A percentile compares a stretch with the other conserved stretches of the same genome.
Evolutionary conservation across 2,113 vertebrate genomes (phyloP).

Genomic region (Centropristis striata): DNA sequence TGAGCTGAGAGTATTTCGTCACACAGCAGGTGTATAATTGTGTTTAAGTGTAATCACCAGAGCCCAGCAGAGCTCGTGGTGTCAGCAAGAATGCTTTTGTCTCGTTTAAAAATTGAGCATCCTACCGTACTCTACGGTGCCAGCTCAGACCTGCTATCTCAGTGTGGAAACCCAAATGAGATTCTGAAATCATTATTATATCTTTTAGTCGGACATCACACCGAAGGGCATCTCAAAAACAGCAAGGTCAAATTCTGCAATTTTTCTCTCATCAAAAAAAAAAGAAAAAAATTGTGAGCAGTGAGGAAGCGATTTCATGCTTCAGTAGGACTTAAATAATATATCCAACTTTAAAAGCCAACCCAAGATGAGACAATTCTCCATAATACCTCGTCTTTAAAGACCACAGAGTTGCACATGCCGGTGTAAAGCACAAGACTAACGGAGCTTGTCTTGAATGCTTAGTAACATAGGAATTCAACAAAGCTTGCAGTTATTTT

Average conservation of each 20-base stretch:
- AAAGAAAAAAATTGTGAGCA: not conserved
- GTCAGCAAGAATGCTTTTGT: not conserved
- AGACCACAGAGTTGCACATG: not conserved
- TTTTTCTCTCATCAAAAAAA: slow-evolving; percentile 1
- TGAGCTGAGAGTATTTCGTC: not conserved
- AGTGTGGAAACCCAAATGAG: not conserved
- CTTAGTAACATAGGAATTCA: not conserved
- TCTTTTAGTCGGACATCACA: not conserved
- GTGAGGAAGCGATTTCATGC: slow-evolving; percentile 32
- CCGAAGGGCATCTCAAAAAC: not conserved
- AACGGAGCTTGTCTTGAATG: slow-evolving; percentile 1
- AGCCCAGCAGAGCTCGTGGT: not conserved
- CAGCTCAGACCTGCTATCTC: not conserved
- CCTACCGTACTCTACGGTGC: not conserved
- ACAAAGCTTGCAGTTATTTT: slow-evolving; percentile 33
- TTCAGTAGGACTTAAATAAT: slow-evolving; percentile 21
- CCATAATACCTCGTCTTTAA: slow-evolving; percentile 5
- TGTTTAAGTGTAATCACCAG: slow-evolving; percentile 7
- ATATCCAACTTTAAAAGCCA: slow-evolving; percentile 28
- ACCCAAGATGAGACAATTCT: not conserved
- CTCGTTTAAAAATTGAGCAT: not conserved
- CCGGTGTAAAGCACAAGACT: not conserved
- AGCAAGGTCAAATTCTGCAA: slow-evolving; percentile 31
- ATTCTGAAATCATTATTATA: not conserved
- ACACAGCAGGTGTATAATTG: slow-evolving; percentile 2